Evolutionary conservation across 2,797 vertebrate genomes (phyloP).

Genomic region (Poeciliopsis gracilis): DNA sequence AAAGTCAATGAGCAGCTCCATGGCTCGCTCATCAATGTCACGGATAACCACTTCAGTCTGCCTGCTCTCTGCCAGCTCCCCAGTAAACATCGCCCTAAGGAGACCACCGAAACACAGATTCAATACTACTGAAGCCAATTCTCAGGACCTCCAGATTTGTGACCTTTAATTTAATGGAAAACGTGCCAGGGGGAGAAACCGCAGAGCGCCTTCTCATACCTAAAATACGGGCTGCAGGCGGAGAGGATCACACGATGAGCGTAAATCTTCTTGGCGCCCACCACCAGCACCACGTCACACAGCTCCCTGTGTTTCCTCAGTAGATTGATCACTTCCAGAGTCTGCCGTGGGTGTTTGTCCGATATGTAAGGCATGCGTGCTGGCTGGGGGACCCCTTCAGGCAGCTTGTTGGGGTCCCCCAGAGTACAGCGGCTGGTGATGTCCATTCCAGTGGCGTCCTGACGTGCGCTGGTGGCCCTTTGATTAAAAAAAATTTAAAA

Average conservation of each 20-base stretch:
- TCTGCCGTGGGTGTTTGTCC: constrained; percentile 98
- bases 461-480: constrained; percentile 93
- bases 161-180: not conserved
- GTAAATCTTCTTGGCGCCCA: constrained; percentile 97
- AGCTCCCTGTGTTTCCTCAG: constrained; percentile 96
- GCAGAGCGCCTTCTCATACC: constrained; percentile 43
- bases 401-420: constrained; percentile 98
- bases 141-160: not conserved
- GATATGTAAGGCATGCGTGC: constrained; percentile 99
- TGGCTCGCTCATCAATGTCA: constrained; percentile 97
- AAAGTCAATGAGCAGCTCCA: constrained; percentile 99
- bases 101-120: constrained; percentile 1
- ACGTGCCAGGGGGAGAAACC: not conserved
- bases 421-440: constrained; percentile 99
- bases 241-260: constrained; percentile 97
- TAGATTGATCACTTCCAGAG: constrained; percentile 97
- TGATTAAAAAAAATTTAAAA: not conserved
- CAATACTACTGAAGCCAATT: not conserved
- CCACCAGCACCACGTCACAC: constrained; percentile 97
- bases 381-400: constrained; percentile 98
- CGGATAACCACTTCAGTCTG: constrained; percentile 98
- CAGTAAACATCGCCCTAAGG: constrained; percentile 95
- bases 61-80: constrained; percentile 95
- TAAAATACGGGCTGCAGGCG: constrained; percentile 97
- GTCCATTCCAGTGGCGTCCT: constrained; percentile 99